Base-by-base conservation (phyloP, 2,797 vertebrate genomes). In the Danio albolineatus region DNA sequence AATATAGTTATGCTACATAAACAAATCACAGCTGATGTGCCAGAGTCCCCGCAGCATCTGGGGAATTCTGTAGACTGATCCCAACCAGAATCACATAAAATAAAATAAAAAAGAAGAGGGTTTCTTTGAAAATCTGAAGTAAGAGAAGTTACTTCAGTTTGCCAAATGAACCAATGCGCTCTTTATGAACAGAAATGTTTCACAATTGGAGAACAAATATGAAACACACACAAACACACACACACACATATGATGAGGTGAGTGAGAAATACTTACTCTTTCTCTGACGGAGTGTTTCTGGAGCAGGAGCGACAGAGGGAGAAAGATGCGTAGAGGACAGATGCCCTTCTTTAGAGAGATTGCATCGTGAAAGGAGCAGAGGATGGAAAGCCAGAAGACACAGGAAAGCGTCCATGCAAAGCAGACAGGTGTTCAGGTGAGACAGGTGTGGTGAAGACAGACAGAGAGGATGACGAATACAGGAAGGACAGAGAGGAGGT, bases 221-320 rank as follows among this genome's bases (percentile, higher is more conserved):
- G 51, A 73, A 6, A 56, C 21, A 72, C 72, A 77, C 60, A 56
- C 71, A 57, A 79, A 48, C 66, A 82, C 66, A 80, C n/a, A 57
- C 16, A 49, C 60, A 74, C 1, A 54, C 13, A 56, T 21, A 19
- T 28, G 19, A 64, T 48, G 36, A 78, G 78, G 5, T 72, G 60
- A 17, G 21, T 21, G 67, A 36, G 81, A 81, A 84, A 85, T 92
- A 94, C 93, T 94, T 90, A 94, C 92, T 89, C 88, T 92, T 93
- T 76, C 82, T 92, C 72, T 86, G 87, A 83, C 78, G 90, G 48
- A 89, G 88, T 60, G 71, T 78, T 79, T 86, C 88, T 85, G 87
- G 88, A 79, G 88, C 89, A 83, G 88, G 80, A 82, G 84, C 83
- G 82, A 87, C 70, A 81, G 79, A 79, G 79, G 85, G 81, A 86